phyloP scores from a whole-genome alignment of 2,888 invertebrate genomes.

The Chymomyza fuscimana region DNA sequence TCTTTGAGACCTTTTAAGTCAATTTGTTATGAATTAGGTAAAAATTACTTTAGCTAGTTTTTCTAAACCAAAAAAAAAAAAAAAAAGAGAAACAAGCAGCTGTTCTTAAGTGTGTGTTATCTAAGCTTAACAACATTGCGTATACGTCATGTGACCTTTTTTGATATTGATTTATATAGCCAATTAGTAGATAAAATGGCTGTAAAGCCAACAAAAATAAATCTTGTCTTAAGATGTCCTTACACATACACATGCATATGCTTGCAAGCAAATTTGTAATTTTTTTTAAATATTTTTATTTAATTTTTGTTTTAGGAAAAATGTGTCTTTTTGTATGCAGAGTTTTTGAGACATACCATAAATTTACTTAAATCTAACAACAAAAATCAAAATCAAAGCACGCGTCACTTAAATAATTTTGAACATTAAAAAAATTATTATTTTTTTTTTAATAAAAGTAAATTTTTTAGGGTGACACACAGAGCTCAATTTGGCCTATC shows the following conservation, averaged over 20 bases:
- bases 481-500: too few species aligned
- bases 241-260: neutral
- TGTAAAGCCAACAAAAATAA: neutral
- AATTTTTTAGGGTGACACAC: too few species aligned
- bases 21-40: neutral
- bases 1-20: neutral
- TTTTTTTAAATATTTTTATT: too few species aligned
- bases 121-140: constrained; percentile 23
- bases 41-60: neutral
- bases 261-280: too few species aligned
- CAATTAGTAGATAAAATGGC: constrained; percentile 27
- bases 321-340: too few species aligned
- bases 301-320: too few species aligned
- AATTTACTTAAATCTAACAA: too few species aligned
- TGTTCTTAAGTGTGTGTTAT: constrained; percentile 18
- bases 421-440: too few species aligned
- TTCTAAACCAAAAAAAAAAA: neutral
- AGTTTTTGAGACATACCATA: too few species aligned
- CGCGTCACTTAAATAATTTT: too few species aligned
- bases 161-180: constrained; percentile 27
- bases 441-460: too few species aligned
- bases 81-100: neutral
- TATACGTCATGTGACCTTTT: constrained; percentile 24
- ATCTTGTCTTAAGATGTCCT: neutral
- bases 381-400: too few species aligned